These are phyloP conservation scores for Eilema griseolum DNA, from an alignment of 2,888 invertebrate species.

Conservation along the genomic window DNA sequence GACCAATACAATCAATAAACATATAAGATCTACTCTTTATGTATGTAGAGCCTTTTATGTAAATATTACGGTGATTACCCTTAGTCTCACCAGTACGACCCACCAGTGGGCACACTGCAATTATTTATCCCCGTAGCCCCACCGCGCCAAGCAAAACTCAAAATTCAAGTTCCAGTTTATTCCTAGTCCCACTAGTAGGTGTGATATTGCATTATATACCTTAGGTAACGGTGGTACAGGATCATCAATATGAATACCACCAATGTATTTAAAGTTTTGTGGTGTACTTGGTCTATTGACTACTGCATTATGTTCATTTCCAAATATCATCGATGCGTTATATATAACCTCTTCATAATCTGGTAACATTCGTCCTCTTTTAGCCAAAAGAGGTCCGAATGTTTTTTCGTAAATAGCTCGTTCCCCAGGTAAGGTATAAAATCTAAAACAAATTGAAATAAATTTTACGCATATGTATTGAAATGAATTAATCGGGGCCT, in stretches of 20 bases:
- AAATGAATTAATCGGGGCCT: too few species aligned
- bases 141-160: too few species aligned
- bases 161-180: too few species aligned
- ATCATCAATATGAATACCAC: constrained; percentile 67
- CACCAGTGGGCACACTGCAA: too few species aligned
- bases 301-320: constrained; percentile 66
- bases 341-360: constrained; percentile 56
- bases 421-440: constrained; percentile 34
- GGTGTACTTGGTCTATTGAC: constrained; percentile 58
- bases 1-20: too few species aligned
- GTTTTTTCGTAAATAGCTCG: constrained; percentile 49
- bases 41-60: too few species aligned
- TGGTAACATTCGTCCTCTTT: constrained; percentile 54
- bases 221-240: constrained; percentile 62
- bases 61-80: too few species aligned
- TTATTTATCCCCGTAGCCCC: too few species aligned
- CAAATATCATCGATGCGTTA: constrained; percentile 66
- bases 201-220: constrained; percentile 48
- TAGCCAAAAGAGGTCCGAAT: constrained; percentile 52
- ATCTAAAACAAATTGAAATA: constrained; percentile 28
- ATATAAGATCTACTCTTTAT: too few species aligned
- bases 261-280: constrained; percentile 65
- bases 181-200: too few species aligned
- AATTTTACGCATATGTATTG: background rate
- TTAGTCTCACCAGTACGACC: too few species aligned